These are phyloP conservation scores for Mohoua ochrocephala DNA, from an alignment of 2,113 vertebrate genomes.

Conservation along the genomic window DNA sequence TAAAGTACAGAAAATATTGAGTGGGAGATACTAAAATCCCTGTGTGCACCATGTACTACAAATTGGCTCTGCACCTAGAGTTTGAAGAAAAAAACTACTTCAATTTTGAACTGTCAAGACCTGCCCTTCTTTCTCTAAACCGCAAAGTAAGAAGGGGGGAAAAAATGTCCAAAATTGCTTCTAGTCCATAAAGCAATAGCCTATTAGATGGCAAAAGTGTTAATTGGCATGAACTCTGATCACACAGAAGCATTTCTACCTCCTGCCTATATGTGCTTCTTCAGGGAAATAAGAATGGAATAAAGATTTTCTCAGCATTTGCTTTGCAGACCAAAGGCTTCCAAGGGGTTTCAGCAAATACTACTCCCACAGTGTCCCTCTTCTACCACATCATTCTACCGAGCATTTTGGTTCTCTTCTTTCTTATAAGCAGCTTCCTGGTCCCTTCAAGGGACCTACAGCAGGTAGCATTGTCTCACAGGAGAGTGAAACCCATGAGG, in stretches of 20 bases:
- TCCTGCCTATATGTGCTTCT: neutral
- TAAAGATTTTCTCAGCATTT: neutral
- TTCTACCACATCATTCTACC: neutral
- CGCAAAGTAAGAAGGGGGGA: rapidly evolving
- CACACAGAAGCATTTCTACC: neutral
- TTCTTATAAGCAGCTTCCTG: neutral
- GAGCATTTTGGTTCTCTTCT: neutral
- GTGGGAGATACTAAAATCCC: neutral
- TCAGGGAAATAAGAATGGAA: neutral
- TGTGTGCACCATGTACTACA: rapidly evolving
- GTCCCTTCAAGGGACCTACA: neutral
- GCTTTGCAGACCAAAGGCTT: neutral
- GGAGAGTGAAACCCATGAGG: neutral
- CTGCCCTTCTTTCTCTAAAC: neutral
- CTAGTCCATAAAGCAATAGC: neutral
- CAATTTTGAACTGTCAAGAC: neutral
- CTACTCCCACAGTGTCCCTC: rapidly evolving
- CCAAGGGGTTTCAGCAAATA: neutral
- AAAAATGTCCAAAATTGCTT: neutral
- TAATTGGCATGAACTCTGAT: neutral
- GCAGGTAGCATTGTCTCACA: neutral
- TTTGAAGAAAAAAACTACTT: neutral
- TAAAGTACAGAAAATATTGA: neutral
- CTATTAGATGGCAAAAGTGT: neutral
- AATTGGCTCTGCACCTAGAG: neutral